These are phyloP conservation scores for Sebastes steindachneri DNA, from an alignment of 2,797 vertebrate species.

Conservation along the genomic window DNA sequence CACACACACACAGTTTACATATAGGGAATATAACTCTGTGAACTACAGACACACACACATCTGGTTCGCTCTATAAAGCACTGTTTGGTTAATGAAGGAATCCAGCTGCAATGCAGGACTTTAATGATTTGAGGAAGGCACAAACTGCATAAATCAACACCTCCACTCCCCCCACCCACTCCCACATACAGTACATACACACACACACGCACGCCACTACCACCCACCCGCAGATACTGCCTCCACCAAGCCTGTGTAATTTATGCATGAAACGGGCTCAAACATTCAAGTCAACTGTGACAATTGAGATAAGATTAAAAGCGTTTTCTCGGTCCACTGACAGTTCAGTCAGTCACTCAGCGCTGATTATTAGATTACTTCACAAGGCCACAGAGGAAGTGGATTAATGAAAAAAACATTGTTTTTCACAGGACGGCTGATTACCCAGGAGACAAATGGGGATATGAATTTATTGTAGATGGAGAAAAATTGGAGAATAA, in stretches of 20 bases:
- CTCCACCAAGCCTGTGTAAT: constrained; percentile 19
- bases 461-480: constrained; percentile 1
- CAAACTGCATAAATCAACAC: constrained; percentile 32
- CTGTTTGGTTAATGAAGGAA: constrained; percentile 21
- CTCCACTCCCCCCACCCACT: neutral
- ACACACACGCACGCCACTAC: neutral
- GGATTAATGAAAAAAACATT: constrained; percentile 23
- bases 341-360: constrained; percentile 18
- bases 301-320: constrained; percentile 34
- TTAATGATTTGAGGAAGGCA: constrained; percentile 19
- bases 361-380: constrained; percentile 30
- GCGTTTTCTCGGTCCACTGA: constrained; percentile 19
- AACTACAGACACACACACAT: neutral
- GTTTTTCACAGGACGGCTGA: constrained; percentile 22
- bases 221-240: neutral
- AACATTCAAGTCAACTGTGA: constrained; percentile 26
- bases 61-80: constrained; percentile 3
- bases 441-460: constrained; percentile 5
- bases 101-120: constrained; percentile 8
- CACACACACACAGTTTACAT: neutral
- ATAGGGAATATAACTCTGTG: too few species aligned
- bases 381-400: constrained; percentile 31
- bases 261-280: constrained; percentile 39
- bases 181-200: neutral
- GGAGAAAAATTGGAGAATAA: neutral